Base-by-base conservation (phyloP, 2,797 vertebrate genomes). In the Lates japonicus region DNA sequence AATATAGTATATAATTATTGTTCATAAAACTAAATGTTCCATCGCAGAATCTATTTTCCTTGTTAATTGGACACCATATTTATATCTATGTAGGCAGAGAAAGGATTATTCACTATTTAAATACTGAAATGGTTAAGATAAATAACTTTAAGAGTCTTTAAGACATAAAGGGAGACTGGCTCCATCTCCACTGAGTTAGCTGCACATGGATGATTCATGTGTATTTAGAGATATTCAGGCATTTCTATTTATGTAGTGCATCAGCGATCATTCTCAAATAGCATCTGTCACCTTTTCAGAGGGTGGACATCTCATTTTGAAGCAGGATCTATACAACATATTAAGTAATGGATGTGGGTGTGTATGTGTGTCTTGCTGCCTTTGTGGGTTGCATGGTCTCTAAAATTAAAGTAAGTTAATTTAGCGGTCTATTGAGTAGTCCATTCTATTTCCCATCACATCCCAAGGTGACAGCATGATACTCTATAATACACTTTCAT, bases 341-440 rank as follows among this genome's bases (percentile, higher is more conserved):
- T 83, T 72, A 76, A 80, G 74, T 67, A 67, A 76, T 59, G 52
- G 49, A 13, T 51, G 58, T 62, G 52, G 62, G 62, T 74, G 69
- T 70, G 39, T 48, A 1, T 31, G 65, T 71, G 51, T 62, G 29
- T 42, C 14, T 70, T 25, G 68, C 35, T 55, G 75, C 67, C 46
- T 84, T 25, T 66, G 52, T 70, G 63, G 29, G 3, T 48, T 35
- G 74, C 60, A 14, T 41, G 70, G 62, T 51, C 82, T 74, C 76
- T 80, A 13, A 91, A 92, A 92, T 87, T 83, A 90, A 84, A 84
- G 76, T 87, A 83, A 91, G 86, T 90, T 89, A 87, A 91, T 93
- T 90, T 90, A 88, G 83, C 75, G 75, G 84, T 90, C 86, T 89
- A 74, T 88, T 85, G 89, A 90, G 89, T 81, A 75, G 85, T 88